A percentile compares a stretch with the other conserved stretches of the same genome.
These are phyloP conservation scores for Porphyrio hochstetteri DNA, from an alignment of 2,113 vertebrate genomes.

Conservation along the genomic window DNA sequence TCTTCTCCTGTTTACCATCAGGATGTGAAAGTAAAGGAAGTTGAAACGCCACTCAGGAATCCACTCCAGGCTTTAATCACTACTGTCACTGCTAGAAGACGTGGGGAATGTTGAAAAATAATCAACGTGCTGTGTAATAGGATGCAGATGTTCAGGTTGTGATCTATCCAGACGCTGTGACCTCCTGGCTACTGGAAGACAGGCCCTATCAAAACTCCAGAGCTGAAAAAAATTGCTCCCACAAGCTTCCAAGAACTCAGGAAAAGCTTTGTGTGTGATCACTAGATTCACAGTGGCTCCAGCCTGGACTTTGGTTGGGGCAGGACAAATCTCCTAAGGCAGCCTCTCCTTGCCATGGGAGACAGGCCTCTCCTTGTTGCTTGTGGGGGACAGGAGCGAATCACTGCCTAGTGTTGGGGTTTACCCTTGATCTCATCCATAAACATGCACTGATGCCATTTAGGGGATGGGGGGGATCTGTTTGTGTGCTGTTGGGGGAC, in stretches of 20 bases:
- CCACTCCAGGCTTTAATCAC: conserved; percentile 55
- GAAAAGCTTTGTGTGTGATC: not conserved
- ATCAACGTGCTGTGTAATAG: conserved; percentile 39
- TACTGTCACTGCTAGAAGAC: conserved; percentile 25
- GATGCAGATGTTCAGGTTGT: conserved; percentile 65
- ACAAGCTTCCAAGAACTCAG: not conserved
- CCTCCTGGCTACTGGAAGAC: conserved; percentile 47
- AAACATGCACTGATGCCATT: not conserved
- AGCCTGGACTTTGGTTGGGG: not conserved
- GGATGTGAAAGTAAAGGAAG: conserved; percentile 60
- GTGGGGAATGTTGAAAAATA: conserved; percentile 26
- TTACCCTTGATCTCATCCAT: accelerated
- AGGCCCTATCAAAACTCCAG: conserved; percentile 27
- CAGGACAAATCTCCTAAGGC: not conserved
- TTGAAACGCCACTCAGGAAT: conserved; percentile 32
- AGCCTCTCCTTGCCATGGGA: not conserved
- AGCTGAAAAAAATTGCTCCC: not conserved
- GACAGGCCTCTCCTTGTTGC: not conserved
- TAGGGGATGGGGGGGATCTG: not conserved
- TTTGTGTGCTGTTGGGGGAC: accelerated
- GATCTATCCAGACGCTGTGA: conserved; percentile 32
- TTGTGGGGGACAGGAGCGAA: not conserved
- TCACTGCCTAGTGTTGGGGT: not conserved
- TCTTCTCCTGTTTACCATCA: conserved; percentile 57
- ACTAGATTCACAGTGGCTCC: not conserved